These are phyloP conservation scores for Plagiodera versicolora DNA, from an alignment of 2,888 invertebrate genomes.

Conservation along the genomic window DNA sequence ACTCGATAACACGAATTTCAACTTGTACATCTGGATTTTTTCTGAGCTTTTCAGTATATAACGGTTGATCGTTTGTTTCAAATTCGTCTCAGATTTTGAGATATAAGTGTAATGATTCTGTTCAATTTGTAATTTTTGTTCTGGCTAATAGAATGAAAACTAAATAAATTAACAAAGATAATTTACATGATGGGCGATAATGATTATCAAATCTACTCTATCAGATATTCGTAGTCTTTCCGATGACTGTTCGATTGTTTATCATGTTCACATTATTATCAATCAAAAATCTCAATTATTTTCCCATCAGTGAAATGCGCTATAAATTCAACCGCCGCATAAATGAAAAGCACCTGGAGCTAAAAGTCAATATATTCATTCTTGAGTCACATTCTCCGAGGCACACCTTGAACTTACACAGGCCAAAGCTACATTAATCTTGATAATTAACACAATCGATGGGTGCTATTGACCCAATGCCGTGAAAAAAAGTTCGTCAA, in stretches of 20 bases:
- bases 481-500: not conserved
- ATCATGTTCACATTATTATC: not conserved
- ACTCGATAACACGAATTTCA: no score
- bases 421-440: not conserved
- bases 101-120: no score
- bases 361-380: not conserved
- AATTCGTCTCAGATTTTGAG: no score
- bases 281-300: not conserved
- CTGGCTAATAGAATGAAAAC: no score
- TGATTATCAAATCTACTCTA: no score
- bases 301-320: not conserved
- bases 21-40: no score
- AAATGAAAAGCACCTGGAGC: not conserved
- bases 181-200: no score
- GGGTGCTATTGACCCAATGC: not conserved
- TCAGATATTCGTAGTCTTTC: not conserved
- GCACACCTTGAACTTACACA: not conserved
- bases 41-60: no score
- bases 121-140: no score
- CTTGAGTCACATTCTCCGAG: not conserved
- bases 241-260: not conserved
- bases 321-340: not conserved
- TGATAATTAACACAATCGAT: not conserved
- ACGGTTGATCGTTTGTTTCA: no score
- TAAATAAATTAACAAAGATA: no score